Evolutionary conservation across 2,888 invertebrate species (phyloP).

Genomic region (Hydrotaea cyrtoneurina): DNA sequence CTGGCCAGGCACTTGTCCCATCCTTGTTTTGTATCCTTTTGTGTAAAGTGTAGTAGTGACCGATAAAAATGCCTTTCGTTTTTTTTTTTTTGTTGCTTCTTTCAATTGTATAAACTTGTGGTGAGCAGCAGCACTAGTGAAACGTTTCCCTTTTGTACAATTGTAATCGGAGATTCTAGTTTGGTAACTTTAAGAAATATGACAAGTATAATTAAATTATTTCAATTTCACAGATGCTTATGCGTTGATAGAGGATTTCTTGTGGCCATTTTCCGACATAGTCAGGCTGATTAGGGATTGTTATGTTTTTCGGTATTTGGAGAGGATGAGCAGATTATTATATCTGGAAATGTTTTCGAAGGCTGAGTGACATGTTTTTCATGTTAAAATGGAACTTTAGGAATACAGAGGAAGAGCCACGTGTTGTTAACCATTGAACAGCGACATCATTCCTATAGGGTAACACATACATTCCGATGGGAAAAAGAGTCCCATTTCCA

Average conservation of each 20-base stretch:
- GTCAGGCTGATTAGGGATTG: background rate
- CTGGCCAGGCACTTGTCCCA: background rate
- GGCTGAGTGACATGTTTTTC: too few species aligned
- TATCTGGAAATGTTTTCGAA: too few species aligned
- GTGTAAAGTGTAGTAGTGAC: background rate
- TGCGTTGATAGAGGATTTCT: background rate
- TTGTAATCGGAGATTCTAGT: background rate
- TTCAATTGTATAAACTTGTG: background rate
- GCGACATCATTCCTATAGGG: too few species aligned
- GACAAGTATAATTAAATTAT: conserved; percentile 3
- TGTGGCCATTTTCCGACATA: background rate
- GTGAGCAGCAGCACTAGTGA: background rate
- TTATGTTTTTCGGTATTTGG: too few species aligned
- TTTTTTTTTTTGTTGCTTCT: background rate
- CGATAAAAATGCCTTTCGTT: background rate
- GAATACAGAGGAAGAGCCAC: too few species aligned
- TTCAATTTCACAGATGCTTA: background rate
- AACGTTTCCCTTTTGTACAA: background rate
- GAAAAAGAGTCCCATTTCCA: too few species aligned
- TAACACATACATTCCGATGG: too few species aligned
- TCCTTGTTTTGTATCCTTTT: background rate
- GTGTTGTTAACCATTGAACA: too few species aligned
- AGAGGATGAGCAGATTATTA: too few species aligned
- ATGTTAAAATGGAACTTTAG: too few species aligned
- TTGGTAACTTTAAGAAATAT: background rate